These are phyloP conservation scores for Scrobipalpa costella DNA, from an alignment of 2,888 invertebrate species.

Conservation along the genomic window DNA sequence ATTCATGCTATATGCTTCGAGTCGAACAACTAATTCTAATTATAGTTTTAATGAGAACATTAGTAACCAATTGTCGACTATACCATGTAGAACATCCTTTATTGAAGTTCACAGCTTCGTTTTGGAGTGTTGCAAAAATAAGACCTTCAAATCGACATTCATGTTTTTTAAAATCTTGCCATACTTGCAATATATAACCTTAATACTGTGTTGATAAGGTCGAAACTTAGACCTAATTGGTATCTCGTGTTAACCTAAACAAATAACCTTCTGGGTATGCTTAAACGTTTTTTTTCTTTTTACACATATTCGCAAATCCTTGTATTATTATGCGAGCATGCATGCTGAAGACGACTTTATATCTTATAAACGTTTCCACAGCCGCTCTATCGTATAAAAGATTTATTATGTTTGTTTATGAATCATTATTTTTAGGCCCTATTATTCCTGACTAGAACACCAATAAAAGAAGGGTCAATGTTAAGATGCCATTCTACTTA, in stretches of 20 bases:
- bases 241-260: background rate
- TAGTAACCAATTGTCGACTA: background rate
- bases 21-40: too few species aligned
- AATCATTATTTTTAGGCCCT: too few species aligned
- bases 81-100: background rate
- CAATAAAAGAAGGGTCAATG: too few species aligned
- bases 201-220: background rate
- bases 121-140: conserved; percentile 10
- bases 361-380: background rate
- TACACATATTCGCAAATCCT: background rate
- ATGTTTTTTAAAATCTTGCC: conserved; percentile 3
- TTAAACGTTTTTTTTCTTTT: background rate
- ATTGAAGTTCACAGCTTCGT: background rate
- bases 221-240: background rate
- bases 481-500: too few species aligned
- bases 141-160: conserved; percentile 15
- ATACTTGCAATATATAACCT: background rate
- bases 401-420: too few species aligned
- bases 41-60: background rate
- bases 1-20: too few species aligned
- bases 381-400: background rate
- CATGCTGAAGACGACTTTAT: background rate
- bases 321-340: background rate
- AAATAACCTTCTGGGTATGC: conserved; percentile 6
- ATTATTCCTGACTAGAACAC: too few species aligned